Evolutionary conservation across 1,140 invertebrate genomes (phyloP), one percentile per base, ranked within the genome.

Genomic region (Hylaeus anthracinus): DNA sequence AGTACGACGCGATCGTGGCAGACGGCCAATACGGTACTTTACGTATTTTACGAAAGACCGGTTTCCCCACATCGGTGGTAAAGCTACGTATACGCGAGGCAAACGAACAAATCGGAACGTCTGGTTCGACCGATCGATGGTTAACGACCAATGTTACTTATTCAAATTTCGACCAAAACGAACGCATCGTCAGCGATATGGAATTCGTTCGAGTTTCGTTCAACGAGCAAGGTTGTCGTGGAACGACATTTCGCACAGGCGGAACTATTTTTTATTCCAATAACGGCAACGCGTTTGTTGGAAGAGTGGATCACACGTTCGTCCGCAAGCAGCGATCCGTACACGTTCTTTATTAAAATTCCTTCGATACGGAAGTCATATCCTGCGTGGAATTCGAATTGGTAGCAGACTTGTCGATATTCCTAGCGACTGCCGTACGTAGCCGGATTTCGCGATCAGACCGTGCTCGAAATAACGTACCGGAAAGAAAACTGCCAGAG

Each of bases 281-380:
- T 26, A 26, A 26, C 26, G 26, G 26, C 43, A 15, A 48, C 2
- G 64, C 64, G 2, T 3, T 66, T 6, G 6, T 66, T 15, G 15
- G 43, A 66, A 6, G 41, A 5, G n/a, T 45, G n/a, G 4, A 48
- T 14, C 26, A 26, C 9, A 5, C 43, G 3, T 8, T 3, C 6
- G 53, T 48, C 14, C 3, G 10, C 6, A 37, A 72, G 51, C 41
- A 65, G 15, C 45, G 61, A 72, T 45, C 61, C 41, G 51, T 60
- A 10, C 48, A 26, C 60, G 26, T 26, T 64, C 69, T 85, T 81
- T 81, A 84, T 85, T 81, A 85, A 85, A 77, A 81, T 85, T 85
- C 64, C 53, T 72, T 48, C 69, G 41, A 66, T 37, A 8, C 67
- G n/a, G 3, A 79, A 67, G 37, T 48, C 67, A 43, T 64, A 66